Base-by-base conservation (phyloP, 2,797 vertebrate genomes). In the Acropternis orthonyx region DNA sequence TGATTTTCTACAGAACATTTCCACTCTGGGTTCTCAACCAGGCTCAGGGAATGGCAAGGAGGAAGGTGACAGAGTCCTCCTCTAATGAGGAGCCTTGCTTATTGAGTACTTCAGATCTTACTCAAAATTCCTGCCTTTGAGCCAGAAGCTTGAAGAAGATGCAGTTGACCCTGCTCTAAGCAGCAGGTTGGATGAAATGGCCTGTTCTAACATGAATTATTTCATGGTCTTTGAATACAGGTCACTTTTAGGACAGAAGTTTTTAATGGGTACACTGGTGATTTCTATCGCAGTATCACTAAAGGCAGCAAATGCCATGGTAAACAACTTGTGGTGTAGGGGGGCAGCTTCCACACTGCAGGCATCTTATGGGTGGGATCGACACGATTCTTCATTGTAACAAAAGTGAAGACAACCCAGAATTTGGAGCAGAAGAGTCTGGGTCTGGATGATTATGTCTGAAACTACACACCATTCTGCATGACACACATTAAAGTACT, bases 141-240 rank as follows among this genome's bases (percentile, higher is more conserved):
- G 41, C 13, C 74, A 28, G 32, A 28, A 56, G 62, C 55, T 51
- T 9, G 2, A 49, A 58, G 34, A 51, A 32, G 36, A 36, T 46
- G 48, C 21, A 59, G 72, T 30, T 83, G 61, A 66, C 39, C 28
- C n/a, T 36, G 62, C n/a, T 68, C 17, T 18, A 39, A 86, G 66
- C 13, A 51, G 19, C 23, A 80, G 22, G 32, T 0, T 75, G 54
- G 21, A 69, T 18, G 20, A 62, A 84, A 65, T 14, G 7, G 37
- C 43, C 65, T 41, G 20, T 28, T 63, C 41, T 58, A 65, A 71
- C 14, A 27, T 34, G 15, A 81, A 68, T 58, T 65, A 63, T 15
- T 54, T 28, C 34, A 28, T 0, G 0, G n/a, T n/a, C 34, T 88
- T 36, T 0, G 0, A 48, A 71, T 22, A 39, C 55, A 55, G 11